A percentile compares a stretch with the other conserved stretches of the same genome.
Evolutionary conservation across 2,113 vertebrate genomes (phyloP).

Genomic region (Oxygymnocypris stewartii): DNA sequence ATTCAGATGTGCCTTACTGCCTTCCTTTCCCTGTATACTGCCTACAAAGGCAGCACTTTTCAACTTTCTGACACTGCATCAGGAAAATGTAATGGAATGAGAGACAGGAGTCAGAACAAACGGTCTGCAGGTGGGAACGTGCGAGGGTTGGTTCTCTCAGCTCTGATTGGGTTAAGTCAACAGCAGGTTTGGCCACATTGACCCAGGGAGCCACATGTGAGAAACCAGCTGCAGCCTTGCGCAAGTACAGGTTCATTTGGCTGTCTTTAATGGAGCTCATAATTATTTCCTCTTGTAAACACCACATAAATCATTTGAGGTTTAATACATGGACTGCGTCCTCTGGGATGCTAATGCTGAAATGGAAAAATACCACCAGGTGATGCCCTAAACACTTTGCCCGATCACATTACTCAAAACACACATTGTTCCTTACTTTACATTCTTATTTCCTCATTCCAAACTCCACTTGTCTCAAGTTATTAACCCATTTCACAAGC

Average conservation of each 20-base stretch:
- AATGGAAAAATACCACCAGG: conserved; percentile 13
- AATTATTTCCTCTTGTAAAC: conserved; percentile 21
- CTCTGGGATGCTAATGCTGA: not conserved
- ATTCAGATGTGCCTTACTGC: conserved; percentile 11
- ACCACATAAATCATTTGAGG: not conserved
- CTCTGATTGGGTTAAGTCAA: conserved; percentile 43
- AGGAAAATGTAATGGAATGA: not conserved
- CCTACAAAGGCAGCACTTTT: not conserved
- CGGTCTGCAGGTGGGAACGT: not conserved
- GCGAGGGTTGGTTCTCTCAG: conserved; percentile 7
- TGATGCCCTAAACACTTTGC: not conserved
- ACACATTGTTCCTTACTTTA: not conserved
- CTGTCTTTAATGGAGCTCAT: not conserved
- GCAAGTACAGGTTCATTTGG: conserved; percentile 18
- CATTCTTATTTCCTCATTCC: not conserved
- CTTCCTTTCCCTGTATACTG: not conserved
- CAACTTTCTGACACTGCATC: conserved; percentile 1
- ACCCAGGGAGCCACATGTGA: conserved; percentile 16
- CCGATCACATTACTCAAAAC: not conserved
- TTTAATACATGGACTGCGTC: not conserved
- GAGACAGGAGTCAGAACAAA: conserved; percentile 2
- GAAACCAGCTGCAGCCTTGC: conserved; percentile 29
- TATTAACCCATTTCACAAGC: not conserved
- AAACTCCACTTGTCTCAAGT: not conserved
- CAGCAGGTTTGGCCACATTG: conserved; percentile 32